A percentile compares a stretch with the other conserved stretches of the same genome.
Evolutionary conservation across 2,113 vertebrate genomes (phyloP).

Genomic region (Proteles cristata): DNA sequence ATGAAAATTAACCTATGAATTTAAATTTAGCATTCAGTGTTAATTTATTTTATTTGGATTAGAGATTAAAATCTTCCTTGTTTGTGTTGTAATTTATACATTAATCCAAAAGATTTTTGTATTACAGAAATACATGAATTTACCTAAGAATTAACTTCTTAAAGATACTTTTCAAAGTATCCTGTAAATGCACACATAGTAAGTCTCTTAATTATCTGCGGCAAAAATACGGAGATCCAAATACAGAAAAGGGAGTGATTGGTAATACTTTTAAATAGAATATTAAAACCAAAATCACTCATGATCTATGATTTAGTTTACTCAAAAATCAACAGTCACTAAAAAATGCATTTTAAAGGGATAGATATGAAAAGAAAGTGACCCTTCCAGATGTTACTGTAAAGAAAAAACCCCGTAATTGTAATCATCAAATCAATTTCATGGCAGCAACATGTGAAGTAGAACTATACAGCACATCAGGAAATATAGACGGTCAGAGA

Average conservation of each 20-base stretch:
- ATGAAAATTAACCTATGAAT: conserved; percentile 60
- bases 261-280: conserved; percentile 36
- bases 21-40: conserved; percentile 55
- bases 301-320: conserved; percentile 57
- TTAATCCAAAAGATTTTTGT: not conserved
- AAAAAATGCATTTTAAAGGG: conserved; percentile 76
- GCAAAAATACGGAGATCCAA: conserved; percentile 65
- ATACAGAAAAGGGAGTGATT: conserved; percentile 22
- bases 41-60: conserved; percentile 30
- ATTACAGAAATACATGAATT: not conserved
- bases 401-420: conserved; percentile 85
- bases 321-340: conserved; percentile 62
- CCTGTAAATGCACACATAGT: not conserved
- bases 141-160: conserved; percentile 18
- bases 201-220: conserved; percentile 8
- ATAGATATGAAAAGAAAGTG: conserved; percentile 77
- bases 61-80: conserved; percentile 48
- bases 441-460: conserved; percentile 79
- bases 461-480: conserved; percentile 76
- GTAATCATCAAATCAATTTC: conserved; percentile 81
- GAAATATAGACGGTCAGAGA: conserved; percentile 80
- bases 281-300: conserved; percentile 55
- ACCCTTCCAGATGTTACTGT: conserved; percentile 82
- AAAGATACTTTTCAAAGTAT: conserved; percentile 47
- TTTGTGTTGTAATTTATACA: not conserved